These are phyloP conservation scores for Papilio glaucus DNA, from an alignment of 1,140 invertebrate genomes.

Conservation along the genomic window DNA sequence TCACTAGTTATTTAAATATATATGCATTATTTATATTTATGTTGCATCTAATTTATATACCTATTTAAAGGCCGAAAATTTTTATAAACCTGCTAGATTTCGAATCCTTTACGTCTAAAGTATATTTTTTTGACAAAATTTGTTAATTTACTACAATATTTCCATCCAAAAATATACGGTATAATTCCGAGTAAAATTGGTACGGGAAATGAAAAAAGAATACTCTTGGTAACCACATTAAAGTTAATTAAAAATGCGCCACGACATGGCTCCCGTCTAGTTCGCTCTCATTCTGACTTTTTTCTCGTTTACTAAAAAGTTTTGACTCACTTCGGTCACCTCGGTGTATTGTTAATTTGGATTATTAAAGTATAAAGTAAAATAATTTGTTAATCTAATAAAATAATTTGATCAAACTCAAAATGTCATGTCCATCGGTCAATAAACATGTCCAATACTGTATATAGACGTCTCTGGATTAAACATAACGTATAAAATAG, in stretches of 20 bases:
- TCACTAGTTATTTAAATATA: too few species aligned
- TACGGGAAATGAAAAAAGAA: neutral
- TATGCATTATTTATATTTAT: too few species aligned
- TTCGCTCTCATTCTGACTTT: neutral
- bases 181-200: neutral
- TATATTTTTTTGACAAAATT: neutral
- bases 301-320: constrained; percentile 8
- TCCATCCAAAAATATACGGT: neutral
- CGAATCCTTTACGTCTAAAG: too few species aligned
- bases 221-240: neutral
- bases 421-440: neutral
- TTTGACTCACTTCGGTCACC: neutral
- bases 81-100: too few species aligned
- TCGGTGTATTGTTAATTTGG: neutral
- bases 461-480: too few species aligned
- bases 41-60: too few species aligned
- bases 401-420: neutral
- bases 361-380: neutral
- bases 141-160: neutral
- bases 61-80: too few species aligned
- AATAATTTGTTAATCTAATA: neutral
- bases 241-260: constrained; percentile 14
- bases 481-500: too few species aligned
- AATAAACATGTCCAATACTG: neutral
- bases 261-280: neutral